A percentile compares a stretch with the other conserved stretches of the same genome.
phyloP scores from a whole-genome alignment of 92 coral and sea anemone genomes.

The Epizoanthus illoricatus region DNA sequence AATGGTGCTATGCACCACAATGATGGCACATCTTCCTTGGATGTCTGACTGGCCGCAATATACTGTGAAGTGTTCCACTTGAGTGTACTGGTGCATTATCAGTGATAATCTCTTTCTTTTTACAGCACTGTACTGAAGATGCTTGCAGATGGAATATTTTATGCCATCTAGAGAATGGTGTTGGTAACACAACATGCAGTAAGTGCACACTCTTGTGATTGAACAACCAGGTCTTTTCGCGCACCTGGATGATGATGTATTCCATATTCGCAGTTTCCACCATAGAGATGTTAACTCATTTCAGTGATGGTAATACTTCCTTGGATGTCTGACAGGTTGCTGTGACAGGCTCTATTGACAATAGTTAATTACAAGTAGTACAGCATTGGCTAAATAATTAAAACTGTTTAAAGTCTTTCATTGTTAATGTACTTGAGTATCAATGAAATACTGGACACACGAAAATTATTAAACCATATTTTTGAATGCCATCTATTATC shows the following conservation, averaged over 20 bases:
- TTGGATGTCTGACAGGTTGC: slow-evolving; percentile 83
- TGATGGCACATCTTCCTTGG: slow-evolving; percentile 31
- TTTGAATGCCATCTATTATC: no score
- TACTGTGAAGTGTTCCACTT: neutral
- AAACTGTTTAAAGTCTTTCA: no score
- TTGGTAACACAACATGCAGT: neutral
- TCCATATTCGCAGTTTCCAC: slow-evolving; percentile 97
- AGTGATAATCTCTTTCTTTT: neutral
- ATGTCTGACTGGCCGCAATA: slow-evolving; percentile 22
- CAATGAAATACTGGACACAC: no score
- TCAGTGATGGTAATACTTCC: slow-evolving; percentile 80
- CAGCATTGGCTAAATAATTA: no score
- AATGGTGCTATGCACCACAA: slow-evolving; percentile 16
- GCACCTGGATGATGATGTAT: slow-evolving; percentile 70
- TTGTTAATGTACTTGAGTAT: no score
- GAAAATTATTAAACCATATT: no score
- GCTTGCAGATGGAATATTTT: no score
- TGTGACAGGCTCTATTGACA: no score
- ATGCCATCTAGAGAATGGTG: no score
- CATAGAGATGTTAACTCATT: slow-evolving; percentile 62
- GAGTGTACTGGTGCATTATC: neutral
- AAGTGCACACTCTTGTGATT: neutral
- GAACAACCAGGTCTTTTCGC: neutral
- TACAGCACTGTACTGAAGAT: neutral
- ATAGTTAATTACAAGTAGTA: no score